Evolutionary conservation across 2,888 invertebrate species (phyloP).

Genomic region (Allygus modestus): DNA sequence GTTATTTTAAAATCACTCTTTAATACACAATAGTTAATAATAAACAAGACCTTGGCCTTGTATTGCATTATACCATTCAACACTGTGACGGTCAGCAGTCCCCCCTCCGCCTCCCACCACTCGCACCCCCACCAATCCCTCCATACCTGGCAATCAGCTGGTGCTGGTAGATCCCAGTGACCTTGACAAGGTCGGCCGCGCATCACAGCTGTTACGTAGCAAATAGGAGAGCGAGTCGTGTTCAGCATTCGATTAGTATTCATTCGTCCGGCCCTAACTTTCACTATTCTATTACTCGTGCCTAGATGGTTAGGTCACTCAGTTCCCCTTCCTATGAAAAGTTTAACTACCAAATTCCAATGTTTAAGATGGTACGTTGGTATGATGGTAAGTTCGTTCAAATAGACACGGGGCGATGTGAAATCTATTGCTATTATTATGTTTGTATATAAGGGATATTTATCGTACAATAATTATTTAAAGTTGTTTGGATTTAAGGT

Average conservation of each 20-base stretch:
- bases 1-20: no score
- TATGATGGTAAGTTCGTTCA: no score
- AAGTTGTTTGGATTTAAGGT: no score
- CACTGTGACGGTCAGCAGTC: neutral
- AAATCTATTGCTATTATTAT: no score
- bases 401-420: no score
- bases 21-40: no score
- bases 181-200: constrained; percentile 1
- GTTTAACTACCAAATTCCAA: no score
- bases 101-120: neutral
- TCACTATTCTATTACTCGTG: neutral
- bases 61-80: neutral
- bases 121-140: neutral
- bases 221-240: neutral
- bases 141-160: neutral
- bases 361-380: no score
- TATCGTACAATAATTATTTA: no score
- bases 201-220: neutral
- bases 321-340: no score
- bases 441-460: no score
- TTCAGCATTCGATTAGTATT: neutral
- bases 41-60: neutral
- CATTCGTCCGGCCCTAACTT: neutral
- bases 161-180: neutral
- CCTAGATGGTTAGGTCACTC: no score